Evolutionary conservation across 2,888 invertebrate species (phyloP).

Genomic region (Heliconius ethilla): DNA sequence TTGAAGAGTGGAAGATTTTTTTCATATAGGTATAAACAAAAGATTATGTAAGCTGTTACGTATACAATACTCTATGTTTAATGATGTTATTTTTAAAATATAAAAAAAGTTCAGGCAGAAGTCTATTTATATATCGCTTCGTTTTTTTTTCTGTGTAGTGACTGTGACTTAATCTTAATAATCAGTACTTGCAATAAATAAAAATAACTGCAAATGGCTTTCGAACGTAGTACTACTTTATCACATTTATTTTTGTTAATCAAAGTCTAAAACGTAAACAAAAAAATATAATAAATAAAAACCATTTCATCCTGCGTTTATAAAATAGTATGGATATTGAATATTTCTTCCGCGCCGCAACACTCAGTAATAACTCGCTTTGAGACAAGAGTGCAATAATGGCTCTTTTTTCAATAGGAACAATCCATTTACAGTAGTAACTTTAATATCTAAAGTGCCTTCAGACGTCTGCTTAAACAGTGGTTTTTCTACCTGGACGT

Average conservation of each 20-base stretch:
- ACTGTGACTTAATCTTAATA: no score
- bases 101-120: no score
- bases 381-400: neutral
- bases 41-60: neutral
- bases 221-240: no score
- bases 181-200: no score
- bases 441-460: neutral
- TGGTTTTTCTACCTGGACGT: neutral
- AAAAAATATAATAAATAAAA: neutral
- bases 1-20: neutral
- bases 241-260: no score
- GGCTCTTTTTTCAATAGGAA: neutral
- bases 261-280: neutral
- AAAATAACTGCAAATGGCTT: no score
- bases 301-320: neutral
- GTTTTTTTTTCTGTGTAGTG: no score
- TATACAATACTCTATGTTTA: no score
- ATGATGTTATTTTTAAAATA: no score
- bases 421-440: neutral
- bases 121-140: no score
- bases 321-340: neutral
- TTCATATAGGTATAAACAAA: neutral
- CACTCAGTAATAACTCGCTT: conserved; percentile 3
- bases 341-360: neutral
- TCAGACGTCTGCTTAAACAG: neutral